Base-by-base conservation (phyloP, 2,888 invertebrate genomes). In the Chrysomela aeneicollis region DNA sequence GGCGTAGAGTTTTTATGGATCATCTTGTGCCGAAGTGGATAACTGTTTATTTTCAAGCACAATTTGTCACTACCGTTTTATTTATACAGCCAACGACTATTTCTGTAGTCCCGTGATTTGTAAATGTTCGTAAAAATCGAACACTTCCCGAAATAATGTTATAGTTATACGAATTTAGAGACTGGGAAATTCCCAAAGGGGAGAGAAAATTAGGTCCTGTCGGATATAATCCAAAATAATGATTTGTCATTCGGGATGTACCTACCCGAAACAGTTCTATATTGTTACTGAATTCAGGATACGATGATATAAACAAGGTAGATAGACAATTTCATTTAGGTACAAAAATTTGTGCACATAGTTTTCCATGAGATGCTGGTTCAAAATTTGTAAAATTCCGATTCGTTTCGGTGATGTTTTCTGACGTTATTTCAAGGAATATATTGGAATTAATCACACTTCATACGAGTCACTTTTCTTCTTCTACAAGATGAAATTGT, bases 131-230 rank as follows among this genome's bases (percentile, higher is more conserved):
- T 37, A 22, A 22, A 15, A 55, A 55, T 55, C 15, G 55, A 35
- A 30, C 2, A 15, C 42, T 42, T 15, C 42, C 15, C 3, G 12
- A 63, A 58, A 58, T 57, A 63, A 63, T 37, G 58, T 58, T 63
- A 63, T 58, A 63, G 63, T 51, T 58, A 63, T 63, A 52, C 57
- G 57, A 58, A 63, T 63, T 63, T 63, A 63, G 63, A 63, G 22
- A 42, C 32, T 35, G 32, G 32, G 1, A 35, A 9, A 35, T 5
- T 42, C 42, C 42, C 32, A 10, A 35, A 35, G 50, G 63, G 50
- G 52, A 51, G 51, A 26, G 58, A 42, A 57, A 58, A 63, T 58
- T 58, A 58, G 52, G 30, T 58, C 35, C 49, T 62, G 62, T 62
- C 63, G 63, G 63, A 63, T 58, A 58, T 63, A 51, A 58, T 58